Conservation (phyloP, 2,113 vertebrate genomes). For the Mustela nigripes region DNA sequence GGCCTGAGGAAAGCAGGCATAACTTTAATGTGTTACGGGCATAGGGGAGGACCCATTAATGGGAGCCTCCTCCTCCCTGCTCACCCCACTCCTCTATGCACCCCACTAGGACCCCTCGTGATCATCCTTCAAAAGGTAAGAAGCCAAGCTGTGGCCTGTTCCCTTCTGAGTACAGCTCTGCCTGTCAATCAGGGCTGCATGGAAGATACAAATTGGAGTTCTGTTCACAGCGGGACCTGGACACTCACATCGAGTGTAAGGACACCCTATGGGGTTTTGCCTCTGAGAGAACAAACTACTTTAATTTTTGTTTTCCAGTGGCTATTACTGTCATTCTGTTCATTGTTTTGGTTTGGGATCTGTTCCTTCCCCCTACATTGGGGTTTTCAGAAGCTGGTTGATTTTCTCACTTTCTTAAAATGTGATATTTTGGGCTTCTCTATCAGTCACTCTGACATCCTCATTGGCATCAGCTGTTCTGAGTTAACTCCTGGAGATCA, state of each 20-base stretch:
- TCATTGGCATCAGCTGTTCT: background rate
- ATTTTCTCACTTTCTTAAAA: conserved; percentile 37
- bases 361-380: background rate
- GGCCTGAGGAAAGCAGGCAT: background rate
- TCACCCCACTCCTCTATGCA: background rate
- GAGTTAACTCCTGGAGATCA: background rate
- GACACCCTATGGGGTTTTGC: background rate
- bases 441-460: background rate
- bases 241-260: conserved; percentile 11
- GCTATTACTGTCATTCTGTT: background rate
- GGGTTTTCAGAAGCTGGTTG: background rate
- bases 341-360: conserved; percentile 40
- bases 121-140: background rate
- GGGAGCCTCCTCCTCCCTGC: background rate
- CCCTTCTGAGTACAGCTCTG: background rate
- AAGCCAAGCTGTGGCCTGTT: background rate
- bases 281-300: background rate
- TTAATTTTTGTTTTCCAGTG: conserved; percentile 28
- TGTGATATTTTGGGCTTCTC: background rate
- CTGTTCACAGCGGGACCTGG: conserved; percentile 40
- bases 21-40: rapidly evolving
- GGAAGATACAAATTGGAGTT: background rate
- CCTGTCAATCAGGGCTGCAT: background rate
- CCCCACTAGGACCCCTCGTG: background rate
- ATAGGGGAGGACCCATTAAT: background rate